These are phyloP conservation scores for Otis tarda DNA, from an alignment of 2,113 vertebrate species.

Conservation along the genomic window DNA sequence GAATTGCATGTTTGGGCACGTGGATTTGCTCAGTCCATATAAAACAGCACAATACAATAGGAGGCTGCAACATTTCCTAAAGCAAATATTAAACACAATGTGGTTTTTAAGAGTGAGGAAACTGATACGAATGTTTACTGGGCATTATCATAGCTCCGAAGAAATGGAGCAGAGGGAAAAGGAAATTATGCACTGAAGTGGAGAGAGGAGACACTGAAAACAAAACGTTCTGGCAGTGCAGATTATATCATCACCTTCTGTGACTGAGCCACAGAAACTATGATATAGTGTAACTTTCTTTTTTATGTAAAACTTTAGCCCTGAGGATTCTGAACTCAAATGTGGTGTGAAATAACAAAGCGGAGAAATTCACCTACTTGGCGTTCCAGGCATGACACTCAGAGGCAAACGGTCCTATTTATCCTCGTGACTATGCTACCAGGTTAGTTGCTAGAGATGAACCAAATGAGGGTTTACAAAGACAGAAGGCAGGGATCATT, in stretches of 20 bases:
- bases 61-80: not conserved
- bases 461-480: not conserved
- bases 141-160: not conserved
- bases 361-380: not conserved
- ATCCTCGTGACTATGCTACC: not conserved
- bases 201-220: not conserved
- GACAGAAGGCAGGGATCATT: not conserved
- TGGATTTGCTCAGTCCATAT: not conserved
- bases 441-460: not conserved
- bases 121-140: not conserved
- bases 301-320: not conserved
- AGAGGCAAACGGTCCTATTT: not conserved
- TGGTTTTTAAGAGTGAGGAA: not conserved
- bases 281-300: not conserved
- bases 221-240: not conserved
- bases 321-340: not conserved
- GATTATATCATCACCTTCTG: not conserved
- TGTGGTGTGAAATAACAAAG: not conserved
- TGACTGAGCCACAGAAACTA: not conserved
- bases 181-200: not conserved
- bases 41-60: not conserved
- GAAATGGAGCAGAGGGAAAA: not conserved
- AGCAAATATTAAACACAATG: not conserved
- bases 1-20: not conserved
- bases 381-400: not conserved